Evolutionary conservation across 2,888 invertebrate genomes (phyloP).

Genomic region (Baccha elongata): DNA sequence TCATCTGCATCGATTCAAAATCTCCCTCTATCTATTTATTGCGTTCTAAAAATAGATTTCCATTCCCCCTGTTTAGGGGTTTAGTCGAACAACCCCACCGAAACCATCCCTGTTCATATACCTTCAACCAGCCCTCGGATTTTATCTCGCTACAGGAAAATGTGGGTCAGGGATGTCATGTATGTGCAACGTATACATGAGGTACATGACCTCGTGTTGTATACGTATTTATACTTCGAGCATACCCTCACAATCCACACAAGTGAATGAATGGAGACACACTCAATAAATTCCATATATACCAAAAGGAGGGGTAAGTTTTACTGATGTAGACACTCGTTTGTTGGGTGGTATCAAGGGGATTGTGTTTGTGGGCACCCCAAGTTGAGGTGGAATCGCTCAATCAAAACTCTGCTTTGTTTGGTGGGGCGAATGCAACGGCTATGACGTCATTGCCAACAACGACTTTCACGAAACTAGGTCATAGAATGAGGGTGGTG

Average conservation of each 20-base stretch:
- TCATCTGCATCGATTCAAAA: slow-evolving; percentile 18
- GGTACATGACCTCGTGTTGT: slow-evolving; percentile 59
- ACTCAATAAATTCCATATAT: slow-evolving; percentile 48
- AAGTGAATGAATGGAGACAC: slow-evolving; percentile 36
- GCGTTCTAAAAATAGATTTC: slow-evolving; percentile 30
- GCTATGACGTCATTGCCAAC: slow-evolving; percentile 62
- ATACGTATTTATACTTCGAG: background rate
- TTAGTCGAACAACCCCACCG: slow-evolving; percentile 11
- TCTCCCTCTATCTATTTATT: background rate
- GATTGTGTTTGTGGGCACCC: background rate
- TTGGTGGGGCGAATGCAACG: slow-evolving; percentile 38
- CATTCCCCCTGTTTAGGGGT: background rate
- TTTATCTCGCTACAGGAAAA: slow-evolving; percentile 32
- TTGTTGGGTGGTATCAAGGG: background rate
- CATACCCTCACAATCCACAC: slow-evolving; percentile 18
- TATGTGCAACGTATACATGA: slow-evolving; percentile 37
- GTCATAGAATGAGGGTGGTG: slow-evolving; percentile 47
- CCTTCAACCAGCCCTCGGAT: slow-evolving; percentile 38
- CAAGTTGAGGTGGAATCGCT: slow-evolving; percentile 39
- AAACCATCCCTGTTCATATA: slow-evolving; percentile 16
- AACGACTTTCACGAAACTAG: slow-evolving; percentile 39
- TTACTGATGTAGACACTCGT: background rate
- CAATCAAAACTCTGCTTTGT: slow-evolving; percentile 31
- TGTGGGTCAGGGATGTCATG: slow-evolving; percentile 71
- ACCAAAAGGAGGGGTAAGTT: slow-evolving; percentile 38